phyloP scores from a whole-genome alignment of 1,140 invertebrate species.

The Lepidotrigona ventralis region DNA sequence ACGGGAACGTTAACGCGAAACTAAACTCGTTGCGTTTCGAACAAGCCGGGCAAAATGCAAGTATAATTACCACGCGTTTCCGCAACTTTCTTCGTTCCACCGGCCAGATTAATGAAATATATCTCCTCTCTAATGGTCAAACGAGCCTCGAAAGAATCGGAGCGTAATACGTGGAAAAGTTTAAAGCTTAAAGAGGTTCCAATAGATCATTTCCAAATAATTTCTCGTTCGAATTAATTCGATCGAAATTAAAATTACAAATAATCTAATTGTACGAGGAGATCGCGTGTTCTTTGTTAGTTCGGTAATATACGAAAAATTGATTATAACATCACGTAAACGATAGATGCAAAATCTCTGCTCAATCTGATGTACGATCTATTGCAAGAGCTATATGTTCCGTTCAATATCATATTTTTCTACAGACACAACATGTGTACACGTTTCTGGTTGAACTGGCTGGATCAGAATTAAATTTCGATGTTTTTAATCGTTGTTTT shows the following conservation, averaged over 20 bases:
- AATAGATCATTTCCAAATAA: no score
- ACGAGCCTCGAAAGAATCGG: neutral
- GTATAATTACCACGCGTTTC: neutral
- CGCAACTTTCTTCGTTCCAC: neutral
- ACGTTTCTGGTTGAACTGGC: neutral
- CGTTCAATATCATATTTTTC: neutral
- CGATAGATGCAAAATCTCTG: no score
- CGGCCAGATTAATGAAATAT: neutral
- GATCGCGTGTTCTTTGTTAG: no score
- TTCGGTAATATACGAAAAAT: no score
- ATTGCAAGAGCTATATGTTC: no score
- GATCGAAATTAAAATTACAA: no score
- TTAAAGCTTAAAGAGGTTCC: neutral
- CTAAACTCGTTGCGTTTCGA: slow-evolving; percentile 5
- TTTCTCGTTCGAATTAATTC: no score
- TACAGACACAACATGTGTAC: neutral
- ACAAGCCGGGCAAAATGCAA: neutral
- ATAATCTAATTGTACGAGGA: no score
- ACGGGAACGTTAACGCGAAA: neutral
- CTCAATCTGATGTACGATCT: no score
- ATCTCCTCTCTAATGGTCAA: neutral
- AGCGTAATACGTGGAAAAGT: no score
- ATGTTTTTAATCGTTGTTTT: slow-evolving; percentile 51
- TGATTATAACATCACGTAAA: no score
- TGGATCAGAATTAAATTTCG: slow-evolving; percentile 50